These are phyloP conservation scores for Centruroides sculpturatus DNA, from an alignment of 1,140 invertebrate species.

Conservation along the genomic window DNA sequence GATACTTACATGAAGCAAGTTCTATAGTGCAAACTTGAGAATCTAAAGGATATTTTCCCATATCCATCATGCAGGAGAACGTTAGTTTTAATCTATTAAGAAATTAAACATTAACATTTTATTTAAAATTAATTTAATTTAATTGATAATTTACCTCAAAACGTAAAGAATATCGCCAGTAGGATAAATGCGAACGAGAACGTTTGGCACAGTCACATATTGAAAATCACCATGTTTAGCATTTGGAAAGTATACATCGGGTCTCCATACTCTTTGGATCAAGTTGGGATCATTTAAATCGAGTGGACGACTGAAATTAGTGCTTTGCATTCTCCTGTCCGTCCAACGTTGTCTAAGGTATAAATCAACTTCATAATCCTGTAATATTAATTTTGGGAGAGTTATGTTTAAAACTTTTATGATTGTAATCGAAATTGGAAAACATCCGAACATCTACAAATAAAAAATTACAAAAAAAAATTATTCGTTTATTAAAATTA, in stretches of 20 bases:
- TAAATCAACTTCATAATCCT: constrained; percentile 44
- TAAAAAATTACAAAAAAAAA: too few relatives aligned
- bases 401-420: too few relatives aligned
- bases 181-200: constrained; percentile 26
- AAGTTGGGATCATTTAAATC: constrained; percentile 5
- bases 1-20: constrained; percentile 20
- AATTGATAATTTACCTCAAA: constrained; percentile 22
- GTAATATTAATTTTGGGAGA: not conserved
- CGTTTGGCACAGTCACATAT: constrained; percentile 29
- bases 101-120: not conserved
- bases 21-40: constrained; percentile 20
- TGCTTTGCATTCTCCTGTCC: constrained; percentile 31
- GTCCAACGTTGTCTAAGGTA: constrained; percentile 41
- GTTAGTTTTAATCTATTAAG: constrained; percentile 17
- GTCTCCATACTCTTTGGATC: constrained; percentile 24
- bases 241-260: constrained; percentile 30
- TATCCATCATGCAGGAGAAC: constrained; percentile 22
- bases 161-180: constrained; percentile 29
- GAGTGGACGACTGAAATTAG: not conserved
- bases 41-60: constrained; percentile 19
- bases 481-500: too few relatives aligned
- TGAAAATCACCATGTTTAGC: constrained; percentile 30
- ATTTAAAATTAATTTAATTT: not conserved
- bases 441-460: too few relatives aligned
- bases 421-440: too few relatives aligned